Conservation (phyloP, 2,888 invertebrate species). For the Trachelus tabidus region DNA sequence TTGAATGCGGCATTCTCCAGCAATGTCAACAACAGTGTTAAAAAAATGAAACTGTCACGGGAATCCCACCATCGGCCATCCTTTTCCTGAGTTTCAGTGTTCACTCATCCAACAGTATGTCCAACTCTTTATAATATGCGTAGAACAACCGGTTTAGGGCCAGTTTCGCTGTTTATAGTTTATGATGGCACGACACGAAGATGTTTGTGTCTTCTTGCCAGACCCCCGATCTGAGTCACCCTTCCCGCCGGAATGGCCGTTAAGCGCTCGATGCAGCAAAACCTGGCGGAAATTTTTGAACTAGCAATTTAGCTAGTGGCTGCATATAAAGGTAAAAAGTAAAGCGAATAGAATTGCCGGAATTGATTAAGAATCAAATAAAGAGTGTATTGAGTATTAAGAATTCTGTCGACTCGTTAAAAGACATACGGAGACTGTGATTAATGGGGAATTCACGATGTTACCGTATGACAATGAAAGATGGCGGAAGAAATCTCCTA, state of each 20-base stretch:
- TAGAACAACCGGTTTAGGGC: neutral
- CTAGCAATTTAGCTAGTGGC: neutral
- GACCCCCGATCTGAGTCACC: neutral
- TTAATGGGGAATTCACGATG: neutral
- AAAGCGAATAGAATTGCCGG: neutral
- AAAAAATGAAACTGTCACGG: neutral
- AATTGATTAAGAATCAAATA: neutral
- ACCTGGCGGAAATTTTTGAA: neutral
- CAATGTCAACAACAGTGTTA: neutral
- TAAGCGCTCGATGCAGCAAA: neutral
- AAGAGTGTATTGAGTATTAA: neutral
- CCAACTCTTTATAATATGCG: neutral
- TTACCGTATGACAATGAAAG: neutral
- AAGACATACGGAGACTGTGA: neutral
- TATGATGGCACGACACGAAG: neutral
- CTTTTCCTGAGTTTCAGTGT: neutral
- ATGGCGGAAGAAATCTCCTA: neutral
- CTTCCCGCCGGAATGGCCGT: neutral
- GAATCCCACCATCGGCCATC: neutral
- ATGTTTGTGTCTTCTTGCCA: neutral
- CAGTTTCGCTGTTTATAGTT: neutral
- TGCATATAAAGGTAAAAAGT: neutral
- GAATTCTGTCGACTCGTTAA: neutral
- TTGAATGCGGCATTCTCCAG: neutral
- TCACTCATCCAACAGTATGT: neutral